Conservation (phyloP, 30 jellyfish, hydroid and myxozoan genomes). For the Rhopilema esculentum region DNA sequence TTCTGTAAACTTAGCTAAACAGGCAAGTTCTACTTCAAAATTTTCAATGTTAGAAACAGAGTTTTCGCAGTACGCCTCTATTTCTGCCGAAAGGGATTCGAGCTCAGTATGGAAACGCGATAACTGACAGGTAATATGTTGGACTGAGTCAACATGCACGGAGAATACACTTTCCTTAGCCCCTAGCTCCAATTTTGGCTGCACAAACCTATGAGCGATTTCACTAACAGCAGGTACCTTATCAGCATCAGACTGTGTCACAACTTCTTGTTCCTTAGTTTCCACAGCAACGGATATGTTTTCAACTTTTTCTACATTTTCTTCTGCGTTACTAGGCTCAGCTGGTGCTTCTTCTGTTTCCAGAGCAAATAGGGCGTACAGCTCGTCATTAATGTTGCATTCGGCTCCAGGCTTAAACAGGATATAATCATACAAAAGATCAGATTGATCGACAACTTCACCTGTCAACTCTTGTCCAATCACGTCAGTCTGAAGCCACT, state of each 20-base stretch:
- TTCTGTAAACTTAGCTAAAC: constrained; percentile 50
- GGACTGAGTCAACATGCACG: constrained; percentile 24
- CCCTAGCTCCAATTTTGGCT: constrained; percentile 26
- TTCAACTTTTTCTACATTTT: not conserved
- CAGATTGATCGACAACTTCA: constrained; percentile 45
- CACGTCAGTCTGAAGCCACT: constrained; percentile 59
- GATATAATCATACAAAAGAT: constrained; percentile 37
- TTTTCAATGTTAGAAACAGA: not conserved
- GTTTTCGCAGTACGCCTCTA: constrained; percentile 31
- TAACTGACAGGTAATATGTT: constrained; percentile 7
- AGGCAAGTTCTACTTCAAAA: constrained; percentile 6
- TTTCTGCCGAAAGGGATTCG: not conserved
- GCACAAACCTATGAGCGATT: not conserved
- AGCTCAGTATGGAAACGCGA: not conserved
- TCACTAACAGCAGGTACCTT: not conserved
- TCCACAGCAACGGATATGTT: not conserved
- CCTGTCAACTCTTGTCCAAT: constrained; percentile 48
- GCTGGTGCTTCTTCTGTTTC: constrained; percentile 12
- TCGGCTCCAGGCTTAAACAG: constrained; percentile 36
- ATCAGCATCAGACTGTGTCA: not conserved
- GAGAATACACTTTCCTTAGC: constrained; percentile 6
- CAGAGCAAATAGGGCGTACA: constrained; percentile 57
- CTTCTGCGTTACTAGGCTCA: not conserved
- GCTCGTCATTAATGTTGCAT: constrained; percentile 61
- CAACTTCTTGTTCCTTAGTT: not conserved